Percentiles rank a stretch among this genome's conserved stretches.
phyloP scores from a whole-genome alignment of 2,113 vertebrate genomes.

The Paracanthobrama guichenoti region DNA sequence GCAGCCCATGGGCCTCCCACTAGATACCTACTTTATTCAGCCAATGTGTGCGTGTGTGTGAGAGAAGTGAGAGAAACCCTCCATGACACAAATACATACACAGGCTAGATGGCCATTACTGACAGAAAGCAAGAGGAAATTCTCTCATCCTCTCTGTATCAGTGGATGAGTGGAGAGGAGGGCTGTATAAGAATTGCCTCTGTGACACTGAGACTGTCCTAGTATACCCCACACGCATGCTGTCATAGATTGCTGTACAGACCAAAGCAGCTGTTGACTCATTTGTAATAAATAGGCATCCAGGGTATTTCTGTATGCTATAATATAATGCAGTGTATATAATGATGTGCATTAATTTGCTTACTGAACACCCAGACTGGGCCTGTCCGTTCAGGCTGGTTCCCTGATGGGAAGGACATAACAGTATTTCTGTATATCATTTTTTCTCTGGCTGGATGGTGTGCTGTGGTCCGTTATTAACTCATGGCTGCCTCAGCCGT shows the following conservation, averaged over 20 bases:
- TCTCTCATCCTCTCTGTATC: constrained; percentile 10
- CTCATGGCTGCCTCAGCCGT: not conserved
- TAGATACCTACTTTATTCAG: constrained; percentile 15
- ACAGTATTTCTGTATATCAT: not conserved
- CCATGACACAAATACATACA: not conserved
- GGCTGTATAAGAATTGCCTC: constrained; percentile 60
- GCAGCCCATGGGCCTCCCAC: constrained; percentile 7
- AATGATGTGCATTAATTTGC: not conserved
- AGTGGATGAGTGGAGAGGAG: constrained; percentile 9
- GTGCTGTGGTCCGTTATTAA: constrained; percentile 31
- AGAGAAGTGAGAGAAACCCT: not conserved
- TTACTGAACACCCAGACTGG: not conserved
- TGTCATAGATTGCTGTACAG: constrained; percentile 23
- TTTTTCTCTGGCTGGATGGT: constrained; percentile 4
- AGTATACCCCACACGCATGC: constrained; percentile 52
- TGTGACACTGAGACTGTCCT: constrained; percentile 56
- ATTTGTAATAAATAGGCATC: constrained; percentile 6
- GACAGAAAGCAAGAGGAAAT: constrained; percentile 46
- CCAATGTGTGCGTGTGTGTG: not conserved
- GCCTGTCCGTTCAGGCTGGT: constrained; percentile 1
- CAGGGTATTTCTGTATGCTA: not conserved
- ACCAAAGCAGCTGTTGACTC: constrained; percentile 12
- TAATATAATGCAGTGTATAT: not conserved
- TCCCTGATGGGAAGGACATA: constrained; percentile 29
- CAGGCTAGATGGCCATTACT: constrained; percentile 42